Conservation (phyloP, 2,888 invertebrate species). For the Antheraea yamamai region DNA sequence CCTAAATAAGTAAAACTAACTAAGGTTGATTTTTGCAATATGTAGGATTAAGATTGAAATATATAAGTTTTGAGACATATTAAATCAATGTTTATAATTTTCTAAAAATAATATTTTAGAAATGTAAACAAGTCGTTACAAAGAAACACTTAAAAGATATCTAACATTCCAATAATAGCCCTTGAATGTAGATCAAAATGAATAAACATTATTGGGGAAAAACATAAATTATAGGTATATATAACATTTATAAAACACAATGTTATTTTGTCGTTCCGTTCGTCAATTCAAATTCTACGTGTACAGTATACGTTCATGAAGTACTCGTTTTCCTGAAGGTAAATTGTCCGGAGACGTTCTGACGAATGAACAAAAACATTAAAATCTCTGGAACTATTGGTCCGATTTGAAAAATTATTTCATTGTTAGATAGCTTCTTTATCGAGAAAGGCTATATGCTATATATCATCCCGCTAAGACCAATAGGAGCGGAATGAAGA, state of each 20-base stretch:
- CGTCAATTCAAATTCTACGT: background rate
- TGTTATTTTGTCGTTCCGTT: background rate
- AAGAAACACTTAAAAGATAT: background rate
- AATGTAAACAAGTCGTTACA: conserved; percentile 3
- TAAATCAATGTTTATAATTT: background rate
- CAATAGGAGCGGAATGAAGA: too few relatives aligned
- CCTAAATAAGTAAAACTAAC: too few relatives aligned
- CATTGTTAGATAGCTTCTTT: too few relatives aligned
- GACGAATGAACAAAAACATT: background rate
- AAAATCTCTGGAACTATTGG: too few relatives aligned
- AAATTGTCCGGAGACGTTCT: background rate
- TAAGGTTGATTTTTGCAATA: too few relatives aligned
- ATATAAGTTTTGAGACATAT: background rate
- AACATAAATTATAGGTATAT: conserved; percentile 18
- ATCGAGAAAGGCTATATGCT: too few relatives aligned
- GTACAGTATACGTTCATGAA: background rate
- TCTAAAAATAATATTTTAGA: background rate
- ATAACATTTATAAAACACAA: background rate
- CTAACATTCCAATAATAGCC: conserved; percentile 12
- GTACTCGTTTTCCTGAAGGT: background rate
- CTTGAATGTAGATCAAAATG: conserved; percentile 18
- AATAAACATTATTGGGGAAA: conserved; percentile 24
- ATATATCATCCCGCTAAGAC: too few relatives aligned
- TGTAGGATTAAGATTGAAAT: background rate
- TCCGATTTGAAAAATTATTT: too few relatives aligned